Conservation (phyloP, 2,888 invertebrate species). For the Thumatha senex region DNA sequence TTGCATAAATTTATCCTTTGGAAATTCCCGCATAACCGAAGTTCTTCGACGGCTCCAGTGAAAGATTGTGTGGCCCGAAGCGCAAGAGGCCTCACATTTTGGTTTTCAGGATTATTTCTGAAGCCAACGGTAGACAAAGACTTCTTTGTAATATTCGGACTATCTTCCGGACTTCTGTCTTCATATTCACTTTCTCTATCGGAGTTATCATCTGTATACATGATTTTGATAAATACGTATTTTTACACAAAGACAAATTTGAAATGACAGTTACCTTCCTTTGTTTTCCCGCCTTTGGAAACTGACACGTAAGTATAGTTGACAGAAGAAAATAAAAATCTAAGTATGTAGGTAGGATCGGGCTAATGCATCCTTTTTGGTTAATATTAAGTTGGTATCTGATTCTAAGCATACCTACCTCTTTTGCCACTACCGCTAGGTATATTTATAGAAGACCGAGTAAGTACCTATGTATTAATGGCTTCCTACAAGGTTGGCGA, state of each 20-base stretch:
- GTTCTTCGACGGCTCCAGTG: constrained; percentile 70
- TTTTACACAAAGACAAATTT: constrained; percentile 38
- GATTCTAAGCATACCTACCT: no score
- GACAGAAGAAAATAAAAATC: neutral
- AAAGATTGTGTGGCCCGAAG: constrained; percentile 75
- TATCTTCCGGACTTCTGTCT: constrained; percentile 61
- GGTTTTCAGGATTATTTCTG: constrained; percentile 61
- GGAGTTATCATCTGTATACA: constrained; percentile 73
- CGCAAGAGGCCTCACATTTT: constrained; percentile 63
- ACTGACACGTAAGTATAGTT: neutral
- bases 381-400: no score
- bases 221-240: constrained; percentile 46
- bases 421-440: no score
- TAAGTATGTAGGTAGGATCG: neutral
- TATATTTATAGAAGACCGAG: no score
- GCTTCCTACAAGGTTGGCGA: no score
- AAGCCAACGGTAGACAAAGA: constrained; percentile 73
- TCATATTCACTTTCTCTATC: constrained; percentile 74
- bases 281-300: constrained; percentile 47
- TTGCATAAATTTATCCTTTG: constrained; percentile 66
- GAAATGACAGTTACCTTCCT: constrained; percentile 47
- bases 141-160: constrained; percentile 69
- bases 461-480: no score
- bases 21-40: constrained; percentile 63
- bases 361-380: neutral